Evolutionary conservation across 2,113 vertebrate genomes (phyloP), one percentile per base, ranked within the genome.

Genomic region (Sigmodon hispidus): DNA sequence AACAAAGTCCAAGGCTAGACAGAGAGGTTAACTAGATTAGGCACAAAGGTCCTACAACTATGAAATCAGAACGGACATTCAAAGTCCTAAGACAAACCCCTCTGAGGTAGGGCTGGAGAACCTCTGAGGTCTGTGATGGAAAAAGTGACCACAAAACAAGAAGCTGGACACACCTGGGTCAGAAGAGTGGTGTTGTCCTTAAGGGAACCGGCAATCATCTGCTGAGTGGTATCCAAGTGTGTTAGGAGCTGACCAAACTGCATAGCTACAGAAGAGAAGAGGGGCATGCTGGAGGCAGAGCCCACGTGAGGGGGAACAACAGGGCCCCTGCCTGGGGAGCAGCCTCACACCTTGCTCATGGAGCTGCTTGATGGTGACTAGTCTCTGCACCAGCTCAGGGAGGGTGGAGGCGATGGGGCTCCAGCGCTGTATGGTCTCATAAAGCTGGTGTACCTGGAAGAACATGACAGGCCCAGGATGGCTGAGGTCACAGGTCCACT

Each of bases 161-260:
- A 75, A 36, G 72, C 85, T 17, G 1, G 26, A 77, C 96, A 84
- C 96, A 99, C 99, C 99, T 99, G 99, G 36, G 98, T 98, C 94
- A 99, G 97, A 93, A 99, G 98, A 61, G 98, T 98, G 57, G 97
- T 91, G 72, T 99, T 99, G 97, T 99, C 99, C 98, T 99, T 99
- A 97, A 99, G 98, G 40, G 99, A 99, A 96, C 98, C 99, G 77
- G 99, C 98, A 90, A 99, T 99, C 99, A 99, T 99, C 98, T 99
- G 99, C 98, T 99, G 99, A 6, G 99, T 99, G 48, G 99, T 99
- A 97, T 99, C 99, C 98, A 99, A 98, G 93, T 99, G 99, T 90
- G 99, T 99, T 94, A 99, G 98, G 87, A 99, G 99, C 98, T 99
- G 99, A 22, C 99, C 99, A 45, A 99, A 99, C 98, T 99, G 99